These are phyloP conservation scores for Chromobotia macracanthus DNA, from an alignment of 2,797 vertebrate genomes.

Conservation along the genomic window DNA sequence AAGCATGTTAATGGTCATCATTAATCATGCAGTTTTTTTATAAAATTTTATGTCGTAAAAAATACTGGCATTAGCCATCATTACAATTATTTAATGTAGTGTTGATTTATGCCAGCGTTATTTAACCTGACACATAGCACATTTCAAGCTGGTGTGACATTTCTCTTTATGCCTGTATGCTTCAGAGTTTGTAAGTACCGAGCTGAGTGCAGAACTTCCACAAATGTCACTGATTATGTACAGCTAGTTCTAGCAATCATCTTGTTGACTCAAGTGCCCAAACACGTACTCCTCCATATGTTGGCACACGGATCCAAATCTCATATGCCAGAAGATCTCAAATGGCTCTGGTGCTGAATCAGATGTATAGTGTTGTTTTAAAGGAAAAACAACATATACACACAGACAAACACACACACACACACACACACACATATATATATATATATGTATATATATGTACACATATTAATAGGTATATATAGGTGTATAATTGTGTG, in stretches of 20 bases:
- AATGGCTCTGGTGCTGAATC: background rate
- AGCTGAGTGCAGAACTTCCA: constrained; percentile 1
- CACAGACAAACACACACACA: no score
- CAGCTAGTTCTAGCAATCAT: constrained; percentile 32
- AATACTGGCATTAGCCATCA: background rate
- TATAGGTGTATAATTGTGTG: no score
- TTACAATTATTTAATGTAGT: constrained; percentile 36
- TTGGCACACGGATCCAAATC: constrained; percentile 10
- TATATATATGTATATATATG: no score
- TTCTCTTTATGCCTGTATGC: constrained; percentile 24
- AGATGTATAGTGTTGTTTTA: background rate
- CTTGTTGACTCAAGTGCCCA: constrained; percentile 20
- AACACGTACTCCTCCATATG: background rate
- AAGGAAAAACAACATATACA: no score
- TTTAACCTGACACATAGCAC: constrained; percentile 13
- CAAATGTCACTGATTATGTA: constrained; percentile 55
- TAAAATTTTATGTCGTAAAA: background rate
- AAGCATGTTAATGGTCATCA: background rate
- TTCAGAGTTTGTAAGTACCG: constrained; percentile 4
- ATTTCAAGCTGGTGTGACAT: constrained; percentile 33
- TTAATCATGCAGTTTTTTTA: background rate
- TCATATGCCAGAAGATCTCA: background rate
- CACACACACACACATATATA: no score
- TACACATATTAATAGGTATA: no score
- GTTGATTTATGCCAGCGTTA: constrained; percentile 23